Evolutionary conservation across 2,888 invertebrate genomes (phyloP).

Genomic region (Platynereis dumerilii): DNA sequence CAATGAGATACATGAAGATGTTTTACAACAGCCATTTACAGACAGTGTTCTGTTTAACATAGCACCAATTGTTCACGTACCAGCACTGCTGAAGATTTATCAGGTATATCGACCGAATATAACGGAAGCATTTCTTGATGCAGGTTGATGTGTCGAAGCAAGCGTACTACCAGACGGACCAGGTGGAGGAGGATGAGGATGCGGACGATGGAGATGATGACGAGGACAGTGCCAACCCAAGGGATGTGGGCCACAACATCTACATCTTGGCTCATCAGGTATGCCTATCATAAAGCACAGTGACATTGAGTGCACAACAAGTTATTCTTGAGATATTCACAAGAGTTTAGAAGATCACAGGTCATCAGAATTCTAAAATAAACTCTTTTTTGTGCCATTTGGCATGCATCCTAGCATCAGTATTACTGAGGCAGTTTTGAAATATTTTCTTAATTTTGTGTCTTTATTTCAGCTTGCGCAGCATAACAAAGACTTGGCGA

Average conservation of each 20-base stretch:
- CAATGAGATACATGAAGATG: too few species aligned
- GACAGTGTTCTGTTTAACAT: too few species aligned
- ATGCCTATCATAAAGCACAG: too few species aligned
- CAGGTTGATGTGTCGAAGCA: slow-evolving; percentile 91
- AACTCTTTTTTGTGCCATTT: background rate
- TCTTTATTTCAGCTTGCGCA: slow-evolving; percentile 73
- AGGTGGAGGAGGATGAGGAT: slow-evolving; percentile 68
- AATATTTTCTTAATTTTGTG: slow-evolving; percentile 11
- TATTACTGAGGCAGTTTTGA: slow-evolving; percentile 2
- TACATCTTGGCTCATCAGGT: slow-evolving; percentile 97
- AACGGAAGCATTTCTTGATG: background rate
- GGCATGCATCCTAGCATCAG: slow-evolving; percentile 8
- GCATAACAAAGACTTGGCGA: slow-evolving; percentile 92
- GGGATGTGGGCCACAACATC: slow-evolving; percentile 98
- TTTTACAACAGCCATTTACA: too few species aligned
- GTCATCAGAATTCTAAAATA: background rate
- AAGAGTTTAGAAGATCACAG: too few species aligned
- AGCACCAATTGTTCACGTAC: too few species aligned
- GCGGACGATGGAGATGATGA: slow-evolving; percentile 55
- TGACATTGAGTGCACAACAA: too few species aligned
- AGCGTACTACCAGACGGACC: slow-evolving; percentile 90
- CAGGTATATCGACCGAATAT: background rate
- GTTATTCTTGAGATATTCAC: too few species aligned
- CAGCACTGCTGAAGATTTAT: too few species aligned
- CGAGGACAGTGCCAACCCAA: slow-evolving; percentile 73